phyloP scores from a whole-genome alignment of 2,888 invertebrate genomes.

The Sussaba pulchella region DNA sequence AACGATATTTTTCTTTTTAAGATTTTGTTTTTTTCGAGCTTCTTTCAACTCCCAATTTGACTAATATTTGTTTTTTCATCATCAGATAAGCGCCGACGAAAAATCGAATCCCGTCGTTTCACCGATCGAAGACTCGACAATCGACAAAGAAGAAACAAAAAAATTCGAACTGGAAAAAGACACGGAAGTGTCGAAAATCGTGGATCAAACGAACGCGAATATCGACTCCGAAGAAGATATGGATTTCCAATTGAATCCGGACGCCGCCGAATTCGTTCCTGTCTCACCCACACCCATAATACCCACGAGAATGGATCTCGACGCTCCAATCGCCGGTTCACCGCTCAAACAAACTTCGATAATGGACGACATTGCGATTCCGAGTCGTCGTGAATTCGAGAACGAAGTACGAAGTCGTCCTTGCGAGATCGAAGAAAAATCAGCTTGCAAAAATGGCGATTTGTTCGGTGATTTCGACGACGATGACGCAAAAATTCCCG shows the following conservation, averaged over 20 bases:
- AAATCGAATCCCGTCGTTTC: conserved; percentile 22
- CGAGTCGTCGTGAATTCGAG: conserved; percentile 88
- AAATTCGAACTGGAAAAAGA: conserved; percentile 24
- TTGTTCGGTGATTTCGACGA: conserved; percentile 59
- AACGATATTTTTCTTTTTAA: too few relatives aligned
- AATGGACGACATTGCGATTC: conserved; percentile 87
- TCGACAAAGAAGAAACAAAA: conserved; percentile 35
- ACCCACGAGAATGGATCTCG: conserved; percentile 81
- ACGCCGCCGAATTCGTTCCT: conserved; percentile 94
- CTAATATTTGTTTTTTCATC: background rate
- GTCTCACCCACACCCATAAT: conserved; percentile 86
- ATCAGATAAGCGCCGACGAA: conserved; percentile 72
- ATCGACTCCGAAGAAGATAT: conserved; percentile 86
- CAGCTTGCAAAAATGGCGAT: conserved; percentile 45
- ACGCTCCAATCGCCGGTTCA: conserved; percentile 85
- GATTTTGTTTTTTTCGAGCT: too few relatives aligned
- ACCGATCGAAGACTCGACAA: background rate
- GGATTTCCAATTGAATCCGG: conserved; percentile 92
- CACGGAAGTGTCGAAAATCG: too few relatives aligned
- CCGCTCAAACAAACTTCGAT: conserved; percentile 88
- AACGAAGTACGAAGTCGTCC: conserved; percentile 88
- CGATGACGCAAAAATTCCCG: conserved; percentile 80
- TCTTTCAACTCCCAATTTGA: too few relatives aligned
- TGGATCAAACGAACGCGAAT: background rate
- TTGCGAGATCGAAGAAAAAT: conserved; percentile 84